phyloP scores from a whole-genome alignment of 2,888 invertebrate species.

The Agonopterix subpropinquella region DNA sequence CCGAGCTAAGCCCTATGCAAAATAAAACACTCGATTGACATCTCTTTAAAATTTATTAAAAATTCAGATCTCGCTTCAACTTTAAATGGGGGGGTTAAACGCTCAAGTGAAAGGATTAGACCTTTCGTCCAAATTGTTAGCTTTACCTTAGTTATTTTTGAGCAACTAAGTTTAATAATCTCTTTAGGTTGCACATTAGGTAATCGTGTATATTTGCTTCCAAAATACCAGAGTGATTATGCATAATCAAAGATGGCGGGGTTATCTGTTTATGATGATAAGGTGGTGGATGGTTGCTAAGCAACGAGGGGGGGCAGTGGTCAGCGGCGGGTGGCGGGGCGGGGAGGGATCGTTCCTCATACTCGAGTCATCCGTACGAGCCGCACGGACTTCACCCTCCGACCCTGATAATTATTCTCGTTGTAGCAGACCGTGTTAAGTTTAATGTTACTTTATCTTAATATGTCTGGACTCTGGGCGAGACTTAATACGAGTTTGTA shows the following conservation, averaged over 20 bases:
- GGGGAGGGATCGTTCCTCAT: slow-evolving; percentile 52
- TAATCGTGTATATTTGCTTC: too few relatives aligned
- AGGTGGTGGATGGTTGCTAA: slow-evolving; percentile 63
- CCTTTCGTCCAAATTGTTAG: slow-evolving; percentile 29
- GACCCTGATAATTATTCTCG: slow-evolving; percentile 66
- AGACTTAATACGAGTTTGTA: not conserved
- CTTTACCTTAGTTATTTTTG: slow-evolving; percentile 25
- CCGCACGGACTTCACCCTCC: slow-evolving; percentile 30
- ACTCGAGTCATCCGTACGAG: slow-evolving; percentile 50
- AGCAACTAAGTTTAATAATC: too few relatives aligned
- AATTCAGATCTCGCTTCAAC: slow-evolving; percentile 66
- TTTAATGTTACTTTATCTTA: slow-evolving; percentile 48
- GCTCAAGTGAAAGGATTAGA: slow-evolving; percentile 65
- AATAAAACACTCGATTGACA: slow-evolving; percentile 75
- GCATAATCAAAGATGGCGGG: slow-evolving; percentile 53
- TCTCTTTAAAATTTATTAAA: slow-evolving; percentile 75
- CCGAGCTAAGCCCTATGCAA: slow-evolving; percentile 68
- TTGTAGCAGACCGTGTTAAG: slow-evolving; percentile 53
- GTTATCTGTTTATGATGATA: slow-evolving; percentile 72
- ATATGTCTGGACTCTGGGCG: slow-evolving; percentile 11
- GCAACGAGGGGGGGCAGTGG: slow-evolving; percentile 67
- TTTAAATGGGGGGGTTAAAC: slow-evolving; percentile 66
- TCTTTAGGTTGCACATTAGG: too few relatives aligned
- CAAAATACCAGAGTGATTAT: slow-evolving; percentile 7
- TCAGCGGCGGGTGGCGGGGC: slow-evolving; percentile 35